A percentile compares a stretch with the other conserved stretches of the same genome.
Conservation (phyloP, 2,888 invertebrate genomes). For the Cerastoderma edule region DNA sequence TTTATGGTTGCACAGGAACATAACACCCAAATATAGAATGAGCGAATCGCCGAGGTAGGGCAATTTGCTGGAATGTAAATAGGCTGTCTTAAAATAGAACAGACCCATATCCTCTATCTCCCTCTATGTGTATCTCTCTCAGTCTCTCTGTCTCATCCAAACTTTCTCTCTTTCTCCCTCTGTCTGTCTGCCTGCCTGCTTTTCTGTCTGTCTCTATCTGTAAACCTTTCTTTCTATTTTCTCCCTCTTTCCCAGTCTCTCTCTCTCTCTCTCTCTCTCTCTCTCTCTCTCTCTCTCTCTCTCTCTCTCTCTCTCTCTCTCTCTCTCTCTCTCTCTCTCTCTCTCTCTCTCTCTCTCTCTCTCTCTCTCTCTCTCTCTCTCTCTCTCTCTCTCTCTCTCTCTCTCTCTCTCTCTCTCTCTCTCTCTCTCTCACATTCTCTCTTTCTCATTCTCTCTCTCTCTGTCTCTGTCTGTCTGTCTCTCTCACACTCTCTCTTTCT, state of each 20-base stretch:
- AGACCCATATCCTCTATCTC: too few relatives aligned
- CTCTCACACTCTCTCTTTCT: neutral
- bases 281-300: neutral
- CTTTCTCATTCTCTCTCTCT: neutral
- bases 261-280: neutral
- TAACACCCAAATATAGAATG: too few relatives aligned
- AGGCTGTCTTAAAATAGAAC: constrained; percentile 22
- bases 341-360: neutral
- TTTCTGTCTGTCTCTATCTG: neutral
- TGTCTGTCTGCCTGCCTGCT: constrained; percentile 3
- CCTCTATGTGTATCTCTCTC: neutral
- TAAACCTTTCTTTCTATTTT: neutral
- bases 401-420: neutral
- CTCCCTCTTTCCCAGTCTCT: neutral
- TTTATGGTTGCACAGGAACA: too few relatives aligned
- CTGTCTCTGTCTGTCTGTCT: neutral
- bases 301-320: neutral
- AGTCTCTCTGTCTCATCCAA: neutral
- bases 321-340: neutral
- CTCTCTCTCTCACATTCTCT: constrained; percentile 6
- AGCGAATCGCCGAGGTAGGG: too few relatives aligned
- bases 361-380: constrained; percentile 10
- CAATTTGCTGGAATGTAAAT: constrained; percentile 22
- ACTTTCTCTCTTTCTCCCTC: neutral
- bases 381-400: neutral